Percentiles rank a stretch among this genome's conserved stretches.
Conservation (phyloP, 2,888 invertebrate genomes). For the Rhogogaster chlorosoma region DNA sequence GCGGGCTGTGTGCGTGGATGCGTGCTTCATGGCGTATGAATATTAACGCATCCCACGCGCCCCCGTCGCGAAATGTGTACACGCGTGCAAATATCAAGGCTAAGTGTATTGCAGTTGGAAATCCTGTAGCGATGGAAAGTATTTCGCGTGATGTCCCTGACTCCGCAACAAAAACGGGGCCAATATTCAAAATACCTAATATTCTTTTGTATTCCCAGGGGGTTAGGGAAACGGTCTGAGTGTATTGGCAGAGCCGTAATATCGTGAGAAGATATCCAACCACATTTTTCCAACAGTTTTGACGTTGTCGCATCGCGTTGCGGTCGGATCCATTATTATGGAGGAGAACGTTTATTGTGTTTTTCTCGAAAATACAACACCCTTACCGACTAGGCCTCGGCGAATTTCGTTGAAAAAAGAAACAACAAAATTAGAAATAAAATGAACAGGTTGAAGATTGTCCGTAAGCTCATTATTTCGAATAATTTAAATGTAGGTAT, state of each 20-base stretch:
- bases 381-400: neutral
- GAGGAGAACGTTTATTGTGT: slow-evolving; percentile 1
- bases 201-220: slow-evolving; percentile 65
- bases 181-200: slow-evolving; percentile 73
- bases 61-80: slow-evolving; percentile 62
- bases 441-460: neutral
- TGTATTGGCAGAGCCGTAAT: slow-evolving; percentile 58
- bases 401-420: neutral
- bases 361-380: neutral
- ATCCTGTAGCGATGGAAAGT: slow-evolving; percentile 58
- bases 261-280: slow-evolving; percentile 37
- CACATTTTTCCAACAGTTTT: slow-evolving; percentile 22
- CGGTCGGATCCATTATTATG: neutral
- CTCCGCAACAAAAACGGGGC: slow-evolving; percentile 54
- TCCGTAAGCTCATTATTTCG: neutral
- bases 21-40: slow-evolving; percentile 70
- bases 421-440: neutral
- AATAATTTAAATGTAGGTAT: neutral
- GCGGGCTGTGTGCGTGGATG: slow-evolving; percentile 51
- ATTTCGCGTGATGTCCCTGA: slow-evolving; percentile 40
- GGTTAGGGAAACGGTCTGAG: slow-evolving; percentile 54
- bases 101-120: slow-evolving; percentile 69
- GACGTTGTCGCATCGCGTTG: slow-evolving; percentile 20
- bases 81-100: slow-evolving; percentile 64
- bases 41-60: slow-evolving; percentile 68